A percentile compares a stretch with the other conserved stretches of the same genome.
Evolutionary conservation across 2,113 vertebrate species (phyloP).

Genomic region (Daboia siamensis): DNA sequence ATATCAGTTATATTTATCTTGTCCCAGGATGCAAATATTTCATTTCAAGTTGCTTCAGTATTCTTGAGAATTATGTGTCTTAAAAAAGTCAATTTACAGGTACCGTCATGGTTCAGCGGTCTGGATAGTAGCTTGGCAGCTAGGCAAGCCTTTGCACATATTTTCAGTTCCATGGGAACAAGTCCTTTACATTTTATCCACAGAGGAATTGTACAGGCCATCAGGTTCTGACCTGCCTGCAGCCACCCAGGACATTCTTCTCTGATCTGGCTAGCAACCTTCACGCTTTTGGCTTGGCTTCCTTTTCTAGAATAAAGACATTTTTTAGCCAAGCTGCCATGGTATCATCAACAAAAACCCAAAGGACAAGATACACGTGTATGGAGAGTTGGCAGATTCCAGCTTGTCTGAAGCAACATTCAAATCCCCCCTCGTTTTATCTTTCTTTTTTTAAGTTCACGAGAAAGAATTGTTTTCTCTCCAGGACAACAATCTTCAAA

Average conservation of each 20-base stretch:
- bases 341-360: not conserved
- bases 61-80: not conserved
- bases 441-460: not conserved
- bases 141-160: not conserved
- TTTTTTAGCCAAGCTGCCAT: not conserved
- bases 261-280: not conserved
- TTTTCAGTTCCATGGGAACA: not conserved
- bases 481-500: constrained; percentile 19
- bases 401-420: not conserved
- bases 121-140: not conserved
- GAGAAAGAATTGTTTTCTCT: not conserved
- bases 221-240: not conserved
- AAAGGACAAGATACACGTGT: not conserved
- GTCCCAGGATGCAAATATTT: not conserved
- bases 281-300: not conserved
- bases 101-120: not conserved
- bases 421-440: not conserved
- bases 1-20: not conserved
- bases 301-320: not conserved
- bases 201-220: not conserved
- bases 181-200: not conserved
- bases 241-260: not conserved
- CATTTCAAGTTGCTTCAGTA: not conserved
- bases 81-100: not conserved
- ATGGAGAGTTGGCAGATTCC: not conserved